Evolutionary conservation across 2,888 invertebrate species (phyloP).

Genomic region (Zaprionus bogoriensis): DNA sequence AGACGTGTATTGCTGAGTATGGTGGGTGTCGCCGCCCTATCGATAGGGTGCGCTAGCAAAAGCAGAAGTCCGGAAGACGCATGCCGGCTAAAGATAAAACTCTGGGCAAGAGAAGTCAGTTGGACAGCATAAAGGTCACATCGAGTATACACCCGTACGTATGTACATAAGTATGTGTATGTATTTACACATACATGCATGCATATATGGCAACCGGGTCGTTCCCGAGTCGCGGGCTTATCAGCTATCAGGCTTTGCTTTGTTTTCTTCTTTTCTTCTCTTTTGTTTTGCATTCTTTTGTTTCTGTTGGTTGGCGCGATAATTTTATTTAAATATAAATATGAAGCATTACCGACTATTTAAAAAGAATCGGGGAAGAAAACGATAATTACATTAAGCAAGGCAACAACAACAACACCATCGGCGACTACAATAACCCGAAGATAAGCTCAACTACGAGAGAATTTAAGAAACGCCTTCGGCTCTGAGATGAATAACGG

Average conservation of each 20-base stretch:
- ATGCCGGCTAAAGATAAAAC: conserved; percentile 53
- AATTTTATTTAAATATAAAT: conserved; percentile 66
- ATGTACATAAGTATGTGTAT: conserved; percentile 7
- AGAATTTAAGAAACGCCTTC: conserved; percentile 36
- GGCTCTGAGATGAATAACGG: conserved; percentile 26
- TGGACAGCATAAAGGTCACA: conserved; percentile 31
- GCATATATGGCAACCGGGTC: conserved; percentile 11
- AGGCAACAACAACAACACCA: conserved; percentile 25
- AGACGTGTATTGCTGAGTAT: conserved; percentile 31
- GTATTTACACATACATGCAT: conserved; percentile 2
- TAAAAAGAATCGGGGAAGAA: conserved; percentile 33
- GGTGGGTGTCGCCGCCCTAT: conserved; percentile 48
- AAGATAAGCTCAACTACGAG: conserved; percentile 49
- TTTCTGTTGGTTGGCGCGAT: conserved; percentile 45
- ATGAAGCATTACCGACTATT: conserved; percentile 53
- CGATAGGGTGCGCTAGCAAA: conserved; percentile 11
- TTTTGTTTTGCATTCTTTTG: conserved; percentile 35
- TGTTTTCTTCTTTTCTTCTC: conserved; percentile 26
- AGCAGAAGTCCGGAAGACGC: conserved; percentile 64
- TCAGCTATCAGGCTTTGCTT: conserved; percentile 36
- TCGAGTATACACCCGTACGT: background rate
- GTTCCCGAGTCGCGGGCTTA: conserved; percentile 32
- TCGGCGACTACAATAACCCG: background rate
- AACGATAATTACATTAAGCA: conserved; percentile 34
- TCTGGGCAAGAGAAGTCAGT: conserved; percentile 1